phyloP scores from a whole-genome alignment of 2,113 vertebrate genomes.

The Butorides virescens region DNA sequence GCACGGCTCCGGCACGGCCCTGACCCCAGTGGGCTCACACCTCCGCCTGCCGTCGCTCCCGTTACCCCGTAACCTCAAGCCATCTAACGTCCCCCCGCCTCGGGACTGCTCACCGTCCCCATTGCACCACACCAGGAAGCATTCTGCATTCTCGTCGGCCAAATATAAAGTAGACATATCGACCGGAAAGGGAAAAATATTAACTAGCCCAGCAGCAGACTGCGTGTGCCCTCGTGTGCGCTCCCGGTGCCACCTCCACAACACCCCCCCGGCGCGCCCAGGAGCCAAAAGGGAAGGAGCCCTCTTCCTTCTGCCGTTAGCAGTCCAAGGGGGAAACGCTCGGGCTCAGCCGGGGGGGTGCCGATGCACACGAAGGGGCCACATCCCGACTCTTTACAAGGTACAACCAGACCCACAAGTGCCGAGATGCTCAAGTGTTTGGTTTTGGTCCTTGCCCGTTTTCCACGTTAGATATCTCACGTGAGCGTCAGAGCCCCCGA shows the following conservation, averaged over 20 bases:
- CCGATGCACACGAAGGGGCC: background rate
- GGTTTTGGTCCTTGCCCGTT: background rate
- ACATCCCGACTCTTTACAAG: background rate
- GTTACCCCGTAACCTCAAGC: accelerated
- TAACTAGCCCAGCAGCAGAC: background rate
- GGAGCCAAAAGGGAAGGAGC: background rate
- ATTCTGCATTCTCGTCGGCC: background rate
- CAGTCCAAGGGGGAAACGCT: background rate
- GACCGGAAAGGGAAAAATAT: background rate
- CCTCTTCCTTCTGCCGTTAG: background rate
- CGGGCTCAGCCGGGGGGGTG: background rate
- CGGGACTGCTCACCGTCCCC: background rate
- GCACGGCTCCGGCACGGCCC: background rate
- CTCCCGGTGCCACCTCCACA: background rate
- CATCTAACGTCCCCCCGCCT: background rate
- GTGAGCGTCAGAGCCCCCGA: background rate
- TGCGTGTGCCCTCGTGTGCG: accelerated
- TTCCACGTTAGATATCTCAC: background rate
- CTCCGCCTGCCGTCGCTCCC: background rate
- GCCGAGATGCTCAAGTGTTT: background rate
- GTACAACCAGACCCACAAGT: background rate
- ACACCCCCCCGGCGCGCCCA: accelerated
- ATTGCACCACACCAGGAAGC: background rate
- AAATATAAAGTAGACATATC: background rate
- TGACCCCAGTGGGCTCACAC: background rate